phyloP scores from a whole-genome alignment of 1,140 invertebrate species.

The Nilaparvata lugens region DNA sequence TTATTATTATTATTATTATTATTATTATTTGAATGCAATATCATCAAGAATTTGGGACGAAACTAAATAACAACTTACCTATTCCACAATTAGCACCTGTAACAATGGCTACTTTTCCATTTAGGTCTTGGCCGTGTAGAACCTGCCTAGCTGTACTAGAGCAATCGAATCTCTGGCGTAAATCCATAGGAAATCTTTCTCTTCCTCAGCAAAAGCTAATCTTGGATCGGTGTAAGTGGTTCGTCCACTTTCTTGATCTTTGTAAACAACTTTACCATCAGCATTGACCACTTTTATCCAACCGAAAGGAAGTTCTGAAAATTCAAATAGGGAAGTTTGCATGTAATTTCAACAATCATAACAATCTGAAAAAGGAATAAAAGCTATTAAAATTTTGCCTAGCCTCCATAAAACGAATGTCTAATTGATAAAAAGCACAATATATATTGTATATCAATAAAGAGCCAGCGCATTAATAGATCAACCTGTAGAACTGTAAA shows the following conservation, averaged over 20 bases:
- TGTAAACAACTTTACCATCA: slow-evolving; percentile 56
- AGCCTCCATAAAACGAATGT: too few species aligned
- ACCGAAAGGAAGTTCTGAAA: slow-evolving; percentile 70
- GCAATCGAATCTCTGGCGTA: slow-evolving; percentile 79
- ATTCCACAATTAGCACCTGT: slow-evolving; percentile 89
- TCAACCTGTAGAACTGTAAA: too few species aligned
- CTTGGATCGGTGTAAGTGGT: slow-evolving; percentile 77
- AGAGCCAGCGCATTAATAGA: too few species aligned
- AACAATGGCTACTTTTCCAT: slow-evolving; percentile 69
- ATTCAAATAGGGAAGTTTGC: too few species aligned
- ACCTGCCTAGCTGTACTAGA: slow-evolving; percentile 75
- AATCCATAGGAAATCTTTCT: slow-evolving; percentile 62
- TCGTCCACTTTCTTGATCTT: slow-evolving; percentile 63
- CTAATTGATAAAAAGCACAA: too few species aligned
- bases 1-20: too few species aligned
- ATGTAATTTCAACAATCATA: too few species aligned
- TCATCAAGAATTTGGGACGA: too few species aligned
- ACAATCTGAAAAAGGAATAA: too few species aligned
- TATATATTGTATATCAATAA: too few species aligned
- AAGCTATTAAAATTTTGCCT: too few species aligned
- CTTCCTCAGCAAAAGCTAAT: slow-evolving; percentile 82
- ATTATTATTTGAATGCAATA: too few species aligned
- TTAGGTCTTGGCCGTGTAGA: slow-evolving; percentile 76
- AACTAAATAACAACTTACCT: slow-evolving; percentile 38
- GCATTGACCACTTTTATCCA: slow-evolving; percentile 72